Percentiles rank a stretch among this genome's conserved stretches.
phyloP scores from a whole-genome alignment of 2,113 vertebrate species.

The Lepus timidus region DNA sequence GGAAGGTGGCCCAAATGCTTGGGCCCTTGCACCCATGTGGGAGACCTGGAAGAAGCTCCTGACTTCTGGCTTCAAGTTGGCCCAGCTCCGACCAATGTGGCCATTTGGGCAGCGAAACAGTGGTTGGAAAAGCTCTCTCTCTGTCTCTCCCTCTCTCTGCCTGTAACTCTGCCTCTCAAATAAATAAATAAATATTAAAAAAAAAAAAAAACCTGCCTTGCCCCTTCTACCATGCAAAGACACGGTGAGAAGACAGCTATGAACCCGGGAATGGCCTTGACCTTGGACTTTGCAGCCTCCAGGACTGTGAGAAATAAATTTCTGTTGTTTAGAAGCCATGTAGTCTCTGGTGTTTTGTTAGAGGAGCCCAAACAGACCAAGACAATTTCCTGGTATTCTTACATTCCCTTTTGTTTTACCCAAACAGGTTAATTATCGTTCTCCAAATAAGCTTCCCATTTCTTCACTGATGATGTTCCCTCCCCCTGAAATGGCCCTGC shows the following conservation, averaged over 20 bases:
- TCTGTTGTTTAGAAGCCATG: not conserved
- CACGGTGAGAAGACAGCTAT: not conserved
- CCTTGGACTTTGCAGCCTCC: not conserved
- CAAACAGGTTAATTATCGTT: not conserved
- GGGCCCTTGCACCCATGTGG: too few relatives aligned
- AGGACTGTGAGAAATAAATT: not conserved
- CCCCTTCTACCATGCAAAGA: not conserved
- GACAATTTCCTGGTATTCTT: not conserved
- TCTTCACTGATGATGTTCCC: not conserved
- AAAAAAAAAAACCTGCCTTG: not conserved
- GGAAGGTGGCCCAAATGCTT: too few relatives aligned
- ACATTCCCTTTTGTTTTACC: not conserved
- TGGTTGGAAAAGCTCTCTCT: too few relatives aligned
- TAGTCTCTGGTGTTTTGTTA: not conserved
- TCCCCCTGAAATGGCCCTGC: not conserved
- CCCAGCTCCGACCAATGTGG: too few relatives aligned
- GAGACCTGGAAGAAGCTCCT: too few relatives aligned
- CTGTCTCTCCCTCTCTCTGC: too few relatives aligned
- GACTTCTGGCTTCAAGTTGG: too few relatives aligned
- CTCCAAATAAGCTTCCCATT: not conserved
- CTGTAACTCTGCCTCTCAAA: too few relatives aligned
- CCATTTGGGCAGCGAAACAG: too few relatives aligned
- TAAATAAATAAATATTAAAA: not conserved
- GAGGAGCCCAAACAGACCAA: not conserved
- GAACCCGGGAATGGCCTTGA: not conserved